These are phyloP conservation scores for Vanessa tameamea DNA, from an alignment of 1,140 invertebrate species.

Conservation along the genomic window DNA sequence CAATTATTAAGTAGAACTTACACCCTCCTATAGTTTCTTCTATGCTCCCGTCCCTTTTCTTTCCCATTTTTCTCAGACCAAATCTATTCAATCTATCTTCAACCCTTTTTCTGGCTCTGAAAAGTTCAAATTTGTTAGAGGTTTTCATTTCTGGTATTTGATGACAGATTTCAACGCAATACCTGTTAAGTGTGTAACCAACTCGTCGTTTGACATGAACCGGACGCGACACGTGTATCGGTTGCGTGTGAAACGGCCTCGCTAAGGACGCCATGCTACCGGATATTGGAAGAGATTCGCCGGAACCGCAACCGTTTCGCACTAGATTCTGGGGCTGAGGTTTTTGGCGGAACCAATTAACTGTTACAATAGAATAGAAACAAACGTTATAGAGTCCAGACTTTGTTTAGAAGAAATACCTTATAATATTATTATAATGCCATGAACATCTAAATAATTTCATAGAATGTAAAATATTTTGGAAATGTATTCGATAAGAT, in stretches of 20 bases:
- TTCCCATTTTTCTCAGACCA: slow-evolving; percentile 86
- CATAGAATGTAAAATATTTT: too few relatives aligned
- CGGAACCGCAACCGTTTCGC: slow-evolving; percentile 65
- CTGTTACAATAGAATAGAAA: slow-evolving; percentile 36
- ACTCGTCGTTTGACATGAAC: slow-evolving; percentile 57
- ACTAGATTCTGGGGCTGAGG: slow-evolving; percentile 51
- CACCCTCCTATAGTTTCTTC: slow-evolving; percentile 90
- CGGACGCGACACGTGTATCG: slow-evolving; percentile 44
- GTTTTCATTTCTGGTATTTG: neutral
- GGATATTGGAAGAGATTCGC: slow-evolving; percentile 68
- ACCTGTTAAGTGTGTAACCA: slow-evolving; percentile 65
- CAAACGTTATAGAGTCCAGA: neutral
- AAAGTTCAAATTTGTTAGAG: slow-evolving; percentile 19
- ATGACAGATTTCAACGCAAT: neutral
- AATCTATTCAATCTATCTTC: slow-evolving; percentile 91
- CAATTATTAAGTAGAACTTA: slow-evolving; percentile 71
- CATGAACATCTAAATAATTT: too few relatives aligned
- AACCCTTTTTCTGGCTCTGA: slow-evolving; percentile 89
- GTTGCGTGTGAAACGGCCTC: slow-evolving; percentile 48
- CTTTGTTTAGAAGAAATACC: neutral
- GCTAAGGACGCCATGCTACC: slow-evolving; percentile 69
- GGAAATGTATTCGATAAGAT: too few relatives aligned
- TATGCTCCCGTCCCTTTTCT: slow-evolving; percentile 92
- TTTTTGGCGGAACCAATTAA: slow-evolving; percentile 74
- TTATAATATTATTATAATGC: too few relatives aligned